Evolutionary conservation across 2,113 vertebrate species (phyloP).

Genomic region (Notothenia coriiceps): DNA sequence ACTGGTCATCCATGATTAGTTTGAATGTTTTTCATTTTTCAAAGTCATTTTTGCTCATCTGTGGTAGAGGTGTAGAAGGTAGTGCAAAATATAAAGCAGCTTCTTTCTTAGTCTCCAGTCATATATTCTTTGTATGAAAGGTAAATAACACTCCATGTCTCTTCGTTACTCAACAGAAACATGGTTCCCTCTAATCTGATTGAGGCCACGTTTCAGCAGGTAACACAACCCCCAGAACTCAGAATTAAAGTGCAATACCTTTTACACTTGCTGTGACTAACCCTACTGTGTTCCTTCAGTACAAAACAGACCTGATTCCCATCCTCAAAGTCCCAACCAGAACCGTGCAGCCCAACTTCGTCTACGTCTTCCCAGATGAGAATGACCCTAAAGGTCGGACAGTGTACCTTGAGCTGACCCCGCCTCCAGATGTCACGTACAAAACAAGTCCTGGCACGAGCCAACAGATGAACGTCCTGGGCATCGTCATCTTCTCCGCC

Average conservation of each 20-base stretch:
- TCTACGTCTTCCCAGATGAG: constrained; percentile 87
- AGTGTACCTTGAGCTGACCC: constrained; percentile 88
- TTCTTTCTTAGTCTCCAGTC: not conserved
- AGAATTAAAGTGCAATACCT: too few relatives aligned
- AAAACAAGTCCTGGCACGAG: constrained; percentile 88
- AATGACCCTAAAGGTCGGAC: constrained; percentile 80
- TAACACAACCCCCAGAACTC: constrained; percentile 47
- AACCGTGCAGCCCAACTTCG: constrained; percentile 81
- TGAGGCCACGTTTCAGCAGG: constrained; percentile 93
- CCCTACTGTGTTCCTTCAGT: constrained; percentile 76
- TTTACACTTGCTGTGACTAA: not conserved
- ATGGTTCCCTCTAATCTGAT: constrained; percentile 94
- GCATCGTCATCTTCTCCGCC: constrained; percentile 93
- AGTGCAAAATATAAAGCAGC: not conserved
- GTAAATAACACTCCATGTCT: not conserved
- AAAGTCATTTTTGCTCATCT: too few relatives aligned
- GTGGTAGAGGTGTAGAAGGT: too few relatives aligned
- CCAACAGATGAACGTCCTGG: constrained; percentile 92
- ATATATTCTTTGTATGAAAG: not conserved
- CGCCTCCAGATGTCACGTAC: constrained; percentile 86
- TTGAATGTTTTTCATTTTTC: too few relatives aligned
- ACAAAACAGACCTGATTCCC: constrained; percentile 88
- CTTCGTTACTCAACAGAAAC: constrained; percentile 82
- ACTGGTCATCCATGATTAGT: too few relatives aligned
- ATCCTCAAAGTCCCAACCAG: constrained; percentile 75